Base-by-base conservation (phyloP, 1,140 invertebrate species). In the Lerema accius region DNA sequence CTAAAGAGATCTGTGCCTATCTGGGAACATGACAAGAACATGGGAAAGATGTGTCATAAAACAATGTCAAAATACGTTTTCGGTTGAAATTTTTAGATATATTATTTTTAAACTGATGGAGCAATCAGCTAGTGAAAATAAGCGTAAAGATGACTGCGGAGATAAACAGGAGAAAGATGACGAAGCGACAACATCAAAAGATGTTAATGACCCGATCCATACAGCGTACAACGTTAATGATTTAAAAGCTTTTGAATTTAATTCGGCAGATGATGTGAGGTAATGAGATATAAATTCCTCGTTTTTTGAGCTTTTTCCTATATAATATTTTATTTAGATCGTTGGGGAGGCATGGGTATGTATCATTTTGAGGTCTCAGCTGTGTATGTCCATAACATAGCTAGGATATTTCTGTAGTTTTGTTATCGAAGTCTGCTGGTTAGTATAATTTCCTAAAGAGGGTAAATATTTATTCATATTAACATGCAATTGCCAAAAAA, bases 261-360 rank as follows among this genome's bases (percentile, higher is more conserved):
- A 82, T 58, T 85, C 82, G 28, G 82, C 80, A 48, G 82, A 83
- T 64, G 76, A 81, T 43, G 63, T 84, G 6, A 76, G 77, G 78
- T 83, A 65, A 19, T 43, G 26, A 14, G 16, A 26, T 11, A 46
- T 46, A 7, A 49, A 7, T 55, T 0, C 7, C 26, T 32, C 1
- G 23, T 4, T 28, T 28, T 11, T 42, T 15, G 23, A 19, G 16
- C 11, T 26, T n/a, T 45, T 9, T 13, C 0, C 53, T 13, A n/a
- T 39, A 26, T 13, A 9, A 11, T n/a, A n/a, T n/a, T n/a, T n/a
- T n/a, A n/a, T n/a, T n/a, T n/a, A n/a, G n/a, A n/a, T n/a, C n/a
- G n/a, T n/a, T n/a, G n/a, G n/a, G n/a, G n/a, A n/a, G n/a, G n/a
- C n/a, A n/a, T n/a, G n/a, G n/a, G n/a, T n/a, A n/a, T n/a, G n/a